These are phyloP conservation scores for Nematopogon swammerdamellus DNA, from an alignment of 2,888 invertebrate species.

Conservation along the genomic window DNA sequence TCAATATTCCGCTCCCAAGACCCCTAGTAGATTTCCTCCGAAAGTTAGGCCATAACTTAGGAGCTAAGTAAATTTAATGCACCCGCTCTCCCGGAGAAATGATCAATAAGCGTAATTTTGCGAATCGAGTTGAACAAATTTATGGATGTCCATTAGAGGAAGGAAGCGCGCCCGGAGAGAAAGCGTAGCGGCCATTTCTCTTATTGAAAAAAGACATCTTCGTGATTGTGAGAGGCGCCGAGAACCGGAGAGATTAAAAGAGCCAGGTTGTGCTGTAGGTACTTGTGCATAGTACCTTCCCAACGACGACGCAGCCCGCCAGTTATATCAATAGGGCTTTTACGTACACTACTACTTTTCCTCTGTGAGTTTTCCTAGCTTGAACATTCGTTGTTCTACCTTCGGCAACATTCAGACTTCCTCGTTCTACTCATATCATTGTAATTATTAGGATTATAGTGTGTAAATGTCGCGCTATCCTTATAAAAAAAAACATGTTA, in stretches of 20 bases:
- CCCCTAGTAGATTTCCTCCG: neutral
- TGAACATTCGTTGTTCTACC: too few relatives aligned
- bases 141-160: neutral
- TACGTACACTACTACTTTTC: too few relatives aligned
- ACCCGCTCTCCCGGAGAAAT: neutral
- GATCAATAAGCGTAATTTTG: neutral
- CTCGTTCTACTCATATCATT: too few relatives aligned
- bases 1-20: too few relatives aligned
- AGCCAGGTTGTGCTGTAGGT: neutral
- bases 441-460: too few relatives aligned
- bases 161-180: neutral
- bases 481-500: too few relatives aligned
- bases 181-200: neutral
- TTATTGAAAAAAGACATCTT: neutral
- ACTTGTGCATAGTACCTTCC: too few relatives aligned
- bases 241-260: neutral
- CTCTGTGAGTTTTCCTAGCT: too few relatives aligned
- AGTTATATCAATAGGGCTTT: too few relatives aligned
- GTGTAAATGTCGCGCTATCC: too few relatives aligned
- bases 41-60: neutral
- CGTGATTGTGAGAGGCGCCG: neutral
- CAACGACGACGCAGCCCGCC: too few relatives aligned
- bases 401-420: too few relatives aligned
- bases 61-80: neutral
- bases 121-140: neutral